Base-by-base conservation (phyloP, 1,140 invertebrate genomes). In the Tribolium madens region DNA sequence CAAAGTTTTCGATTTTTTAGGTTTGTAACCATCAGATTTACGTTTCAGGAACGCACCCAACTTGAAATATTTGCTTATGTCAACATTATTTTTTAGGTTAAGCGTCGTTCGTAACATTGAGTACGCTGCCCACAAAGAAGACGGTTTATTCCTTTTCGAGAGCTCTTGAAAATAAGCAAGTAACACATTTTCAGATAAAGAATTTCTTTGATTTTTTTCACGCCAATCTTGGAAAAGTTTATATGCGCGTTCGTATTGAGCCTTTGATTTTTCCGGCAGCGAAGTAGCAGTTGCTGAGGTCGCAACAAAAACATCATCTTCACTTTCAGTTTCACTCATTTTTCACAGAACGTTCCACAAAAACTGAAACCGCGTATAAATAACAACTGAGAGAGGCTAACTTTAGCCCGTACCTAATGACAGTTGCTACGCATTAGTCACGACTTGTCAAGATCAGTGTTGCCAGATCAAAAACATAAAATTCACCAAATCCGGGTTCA, bases 91-190 rank as follows among this genome's bases (percentile, higher is more conserved):
- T n/a, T n/a, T n/a, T n/a, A n/a, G n/a, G n/a, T n/a, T n/a, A n/a
- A n/a, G n/a, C n/a, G 78, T 82, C 12, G 21, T 71, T 21, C 70
- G 73, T n/a, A 84, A 68, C 80, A 82, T 84, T 5, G 79, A 83
- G 74, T 81, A 83, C 9, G 69, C 31, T 0, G 76, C 46, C 81
- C 82, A 83, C 13, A 84, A 64, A 36, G 79, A 78, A 31, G 83
- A 81, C 14, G 81, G 75, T 73, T 79, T 80, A 2, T 74, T 74
- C 18, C 13, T 79, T 33, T 77, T 76, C 5, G 80, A 73, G 15
- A 84, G 71, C 75, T 80, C 71, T 17, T 75, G 21, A 42, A 83
- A 85, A 78, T 85, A 85, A 4, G 53, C 76, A 2, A 85, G 42
- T 5, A 83, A 46, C 4, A 81, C 75, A 60, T 77, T 73, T 76